Percentiles rank a stretch among this genome's conserved stretches.
phyloP scores from a whole-genome alignment of 2,797 vertebrate genomes.

The Petrocephalus sullivani region DNA sequence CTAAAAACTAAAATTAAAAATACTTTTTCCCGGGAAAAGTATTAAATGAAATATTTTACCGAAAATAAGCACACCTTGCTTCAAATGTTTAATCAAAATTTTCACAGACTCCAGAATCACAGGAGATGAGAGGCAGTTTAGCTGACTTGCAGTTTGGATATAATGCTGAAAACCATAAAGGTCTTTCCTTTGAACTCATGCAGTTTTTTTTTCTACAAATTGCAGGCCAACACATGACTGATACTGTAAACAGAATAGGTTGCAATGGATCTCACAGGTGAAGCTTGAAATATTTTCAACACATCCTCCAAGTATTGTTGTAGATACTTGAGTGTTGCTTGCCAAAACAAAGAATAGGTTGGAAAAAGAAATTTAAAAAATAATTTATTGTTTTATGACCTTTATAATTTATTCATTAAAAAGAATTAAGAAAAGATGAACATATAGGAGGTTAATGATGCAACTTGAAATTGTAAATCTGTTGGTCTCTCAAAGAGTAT shows the following conservation, averaged over 20 bases:
- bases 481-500: constrained; percentile 35
- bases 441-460: constrained; percentile 28
- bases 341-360: constrained; percentile 57
- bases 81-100: not conserved
- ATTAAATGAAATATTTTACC: not conserved
- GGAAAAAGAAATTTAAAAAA: constrained; percentile 33
- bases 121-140: not conserved
- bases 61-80: not conserved
- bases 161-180: not conserved
- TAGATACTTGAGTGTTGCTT: constrained; percentile 87
- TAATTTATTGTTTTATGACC: constrained; percentile 86
- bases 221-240: constrained; percentile 9
- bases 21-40: not conserved
- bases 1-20: not conserved
- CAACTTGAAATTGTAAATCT: constrained; percentile 38
- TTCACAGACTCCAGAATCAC: not conserved
- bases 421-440: constrained; percentile 58
- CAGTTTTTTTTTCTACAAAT: not conserved
- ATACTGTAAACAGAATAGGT: not conserved
- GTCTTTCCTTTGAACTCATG: not conserved
- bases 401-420: constrained; percentile 83
- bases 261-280: constrained; percentile 35
- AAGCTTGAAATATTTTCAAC: constrained; percentile 53
- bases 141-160: constrained; percentile 2
- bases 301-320: constrained; percentile 88